Percentiles rank a stretch among this genome's conserved stretches.
phyloP scores from a whole-genome alignment of 2,113 vertebrate genomes.

The Trogon melanurus region DNA sequence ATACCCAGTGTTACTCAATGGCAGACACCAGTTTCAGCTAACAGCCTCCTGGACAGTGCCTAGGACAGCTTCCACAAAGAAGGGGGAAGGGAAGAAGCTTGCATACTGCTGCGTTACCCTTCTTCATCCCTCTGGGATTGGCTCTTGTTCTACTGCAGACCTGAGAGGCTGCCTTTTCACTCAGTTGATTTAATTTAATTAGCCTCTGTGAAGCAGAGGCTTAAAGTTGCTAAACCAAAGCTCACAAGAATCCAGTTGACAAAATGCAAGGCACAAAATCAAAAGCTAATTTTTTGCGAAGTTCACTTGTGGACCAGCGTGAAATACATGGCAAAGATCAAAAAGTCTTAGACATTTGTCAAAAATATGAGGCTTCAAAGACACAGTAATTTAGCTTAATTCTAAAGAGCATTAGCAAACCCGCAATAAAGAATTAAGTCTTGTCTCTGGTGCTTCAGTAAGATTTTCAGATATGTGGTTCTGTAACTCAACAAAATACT shows the following conservation, averaged over 20 bases:
- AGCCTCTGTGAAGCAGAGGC: conserved; percentile 59
- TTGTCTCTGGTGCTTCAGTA: conserved; percentile 33
- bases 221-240: conserved; percentile 68
- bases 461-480: conserved; percentile 56
- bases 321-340: conserved; percentile 59
- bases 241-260: conserved; percentile 52
- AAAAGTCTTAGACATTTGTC: conserved; percentile 62
- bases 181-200: conserved; percentile 73
- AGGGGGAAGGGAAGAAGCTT: conserved; percentile 17
- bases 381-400: conserved; percentile 59
- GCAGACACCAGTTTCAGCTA: conserved; percentile 20
- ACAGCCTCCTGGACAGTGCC: conserved; percentile 33
- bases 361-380: conserved; percentile 57
- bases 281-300: conserved; percentile 57
- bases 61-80: conserved; percentile 17
- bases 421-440: conserved; percentile 58
- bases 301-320: background rate
- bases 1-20: background rate
- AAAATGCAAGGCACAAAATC: conserved; percentile 56
- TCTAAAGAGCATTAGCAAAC: conserved; percentile 52
- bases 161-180: conserved; percentile 61
- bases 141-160: conserved; percentile 40
- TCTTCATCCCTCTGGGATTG: conserved; percentile 44
- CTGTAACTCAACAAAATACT: conserved; percentile 49
- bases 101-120: background rate